Conservation (phyloP, 2,113 vertebrate species). For the Hemichromis elongatus region DNA sequence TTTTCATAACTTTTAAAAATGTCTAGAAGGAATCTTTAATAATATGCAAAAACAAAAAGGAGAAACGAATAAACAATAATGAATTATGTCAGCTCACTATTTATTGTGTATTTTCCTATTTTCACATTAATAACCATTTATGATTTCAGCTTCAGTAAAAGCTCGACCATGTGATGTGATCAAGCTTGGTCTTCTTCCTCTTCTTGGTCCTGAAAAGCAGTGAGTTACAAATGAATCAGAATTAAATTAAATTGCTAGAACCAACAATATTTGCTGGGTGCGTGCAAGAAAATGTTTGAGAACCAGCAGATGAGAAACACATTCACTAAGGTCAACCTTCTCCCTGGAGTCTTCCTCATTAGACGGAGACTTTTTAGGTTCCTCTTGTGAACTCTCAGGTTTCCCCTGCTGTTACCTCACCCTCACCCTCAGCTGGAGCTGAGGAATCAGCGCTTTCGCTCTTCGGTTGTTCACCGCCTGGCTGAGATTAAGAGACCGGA, state of each 20-base stretch:
- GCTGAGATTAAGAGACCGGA: slow-evolving; percentile 6
- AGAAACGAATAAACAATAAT: background rate
- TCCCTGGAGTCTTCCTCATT: background rate
- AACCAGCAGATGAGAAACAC: background rate
- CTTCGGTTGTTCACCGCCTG: background rate
- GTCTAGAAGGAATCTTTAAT: background rate
- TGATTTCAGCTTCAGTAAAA: rapidly evolving
- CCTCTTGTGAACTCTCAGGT: background rate
- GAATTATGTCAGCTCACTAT: background rate
- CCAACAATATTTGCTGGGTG: background rate
- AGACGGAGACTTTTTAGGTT: background rate
- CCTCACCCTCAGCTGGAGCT: background rate
- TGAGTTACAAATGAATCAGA: background rate
- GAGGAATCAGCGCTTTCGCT: background rate
- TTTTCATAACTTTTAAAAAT: background rate
- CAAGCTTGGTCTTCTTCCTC: background rate
- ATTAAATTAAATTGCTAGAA: rapidly evolving
- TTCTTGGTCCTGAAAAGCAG: slow-evolving; percentile 32
- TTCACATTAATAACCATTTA: background rate
- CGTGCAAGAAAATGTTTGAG: background rate
- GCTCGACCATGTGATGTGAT: background rate
- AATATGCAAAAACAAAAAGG: background rate
- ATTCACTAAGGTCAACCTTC: background rate
- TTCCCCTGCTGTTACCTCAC: background rate
- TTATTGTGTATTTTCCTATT: background rate